Base-by-base conservation (phyloP, 1,140 invertebrate genomes). In the Heliconius hermathena region DNA sequence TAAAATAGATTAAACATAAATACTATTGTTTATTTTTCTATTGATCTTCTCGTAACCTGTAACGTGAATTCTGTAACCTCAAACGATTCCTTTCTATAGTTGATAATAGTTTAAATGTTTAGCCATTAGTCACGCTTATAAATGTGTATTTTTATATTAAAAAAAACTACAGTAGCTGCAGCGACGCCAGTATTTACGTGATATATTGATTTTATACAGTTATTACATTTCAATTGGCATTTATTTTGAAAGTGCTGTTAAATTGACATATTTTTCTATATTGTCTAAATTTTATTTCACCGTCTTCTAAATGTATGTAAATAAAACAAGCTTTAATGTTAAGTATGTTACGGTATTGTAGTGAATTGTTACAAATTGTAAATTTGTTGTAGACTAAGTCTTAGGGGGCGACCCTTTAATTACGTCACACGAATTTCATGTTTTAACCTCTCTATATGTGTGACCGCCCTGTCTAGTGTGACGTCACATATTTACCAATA, bases 311-410 rank as follows among this genome's bases (percentile, higher is more conserved):
- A 81, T 89, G 85, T 91, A 91, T 87, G 49, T 52, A 52, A 52
- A 90, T 91, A 92, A 88, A 89, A 83, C 86, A 90, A 92, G 92
- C 92, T 93, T 93, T 93, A 93, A 92, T 83, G 78, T 88, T 91
- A 92, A 92, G 90, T 91, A 89, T 84, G 85, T 89, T 89, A 88
- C 84, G 81, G 84, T 87, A 88, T 86, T 85, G 83, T 92, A 91
- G 87, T 81, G 75, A 88, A 90, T 90, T 93, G 91, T 94, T 94
- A 91, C 85, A 82, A 86, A 87, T 81, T 91, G 90, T 93, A 92
- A 88, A 94, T 91, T 94, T 92, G 92, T 94, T 92, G 85, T 93
- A 93, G 89, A 77, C 26, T 90, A 90, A 89, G 85, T 82, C 77
- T 78, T 84, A n/a, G 86, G 82, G 49, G 49, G 49, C 18, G 5